These are phyloP conservation scores for Hormiphora californensis DNA, from an alignment of 37 sponge, comb jelly and placozoan species.

Conservation along the genomic window DNA sequence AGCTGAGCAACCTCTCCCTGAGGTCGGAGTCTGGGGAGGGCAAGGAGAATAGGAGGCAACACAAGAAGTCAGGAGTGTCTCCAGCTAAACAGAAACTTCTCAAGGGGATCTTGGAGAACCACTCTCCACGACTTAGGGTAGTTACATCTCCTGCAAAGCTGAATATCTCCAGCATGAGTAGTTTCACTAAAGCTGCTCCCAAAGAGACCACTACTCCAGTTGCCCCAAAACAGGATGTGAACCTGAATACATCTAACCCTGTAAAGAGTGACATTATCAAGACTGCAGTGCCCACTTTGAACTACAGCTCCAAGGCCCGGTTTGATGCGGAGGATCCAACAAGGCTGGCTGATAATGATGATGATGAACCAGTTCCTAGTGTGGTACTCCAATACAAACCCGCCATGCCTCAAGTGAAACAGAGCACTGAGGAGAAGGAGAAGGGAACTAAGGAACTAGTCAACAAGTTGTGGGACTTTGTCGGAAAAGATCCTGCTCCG, in stretches of 20 bases:
- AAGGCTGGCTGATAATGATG: not conserved
- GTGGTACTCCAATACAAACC: slow-evolving; percentile 32
- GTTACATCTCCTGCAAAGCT: slow-evolving; percentile 46
- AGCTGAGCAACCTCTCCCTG: not conserved
- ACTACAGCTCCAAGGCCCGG: slow-evolving; percentile 18
- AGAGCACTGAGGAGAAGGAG: slow-evolving; percentile 37
- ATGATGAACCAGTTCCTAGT: not conserved
- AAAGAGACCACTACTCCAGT: not conserved
- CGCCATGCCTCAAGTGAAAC: slow-evolving; percentile 12
- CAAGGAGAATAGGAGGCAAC: not conserved
- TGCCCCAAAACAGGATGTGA: not conserved
- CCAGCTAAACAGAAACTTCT: slow-evolving; percentile 24
- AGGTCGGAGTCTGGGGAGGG: no score
- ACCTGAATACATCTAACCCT: not conserved
- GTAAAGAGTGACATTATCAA: not conserved
- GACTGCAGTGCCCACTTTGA: not conserved
- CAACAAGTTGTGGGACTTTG: slow-evolving; percentile 37
- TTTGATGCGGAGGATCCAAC: slow-evolving; percentile 28
- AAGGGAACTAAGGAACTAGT: slow-evolving; percentile 30
- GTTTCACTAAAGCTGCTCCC: not conserved
- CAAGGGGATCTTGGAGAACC: not conserved
- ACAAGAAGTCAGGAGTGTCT: not conserved
- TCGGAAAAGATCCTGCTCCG: not conserved
- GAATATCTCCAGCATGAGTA: slow-evolving; percentile 40
- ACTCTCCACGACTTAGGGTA: not conserved